Base-by-base conservation (phyloP, 2,113 vertebrate genomes). In the Uria aalge region DNA sequence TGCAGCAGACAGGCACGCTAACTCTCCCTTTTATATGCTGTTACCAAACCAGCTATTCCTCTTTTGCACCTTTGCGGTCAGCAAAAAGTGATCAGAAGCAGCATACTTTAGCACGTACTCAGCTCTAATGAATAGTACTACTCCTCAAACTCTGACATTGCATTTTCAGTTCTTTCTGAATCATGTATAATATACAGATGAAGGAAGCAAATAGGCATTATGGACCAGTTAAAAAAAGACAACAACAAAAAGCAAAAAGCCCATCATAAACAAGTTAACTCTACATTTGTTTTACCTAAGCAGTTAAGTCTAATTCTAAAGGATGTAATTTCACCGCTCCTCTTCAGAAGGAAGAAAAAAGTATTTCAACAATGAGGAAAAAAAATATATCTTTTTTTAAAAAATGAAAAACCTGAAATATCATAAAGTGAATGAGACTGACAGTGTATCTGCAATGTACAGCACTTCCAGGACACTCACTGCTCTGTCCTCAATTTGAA, bases 401-500 rank as follows among this genome's bases (percentile, higher is more conserved):
- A 62, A 38, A 52, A 29, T 2, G 3, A 34, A 79, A 78, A 73
- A 30, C 23, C 27, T 40, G 16, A 22, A 57, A 59, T 3, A 7
- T 18, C 69, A 75, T 55, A 71, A 87, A 91, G 91, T 9, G 18
- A 94, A 89, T 20, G 73, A 91, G 74, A 95, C 36, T 89, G 64
- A 75, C 72, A 86, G 64, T 7, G 20, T 63, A 88, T 83, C 63
- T 82, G 85, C 66, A 63, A 74, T 75, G 81, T 45, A 76, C 85
- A 94, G 75, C 83, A 90, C 67, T 92, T 56, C 64, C 47, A 94
- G 32, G 75, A 47, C 68, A 98, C 99, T 96, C 80, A 99, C 99
- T 56, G 99, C 98, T 98, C 99, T 98, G 92, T 99, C 99, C 83
- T 99, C 99, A 41, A 98, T 98, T 57, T 98, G 97, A 74, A 99